Conservation (phyloP, 1,140 invertebrate species). For the Ostrea edulis region DNA sequence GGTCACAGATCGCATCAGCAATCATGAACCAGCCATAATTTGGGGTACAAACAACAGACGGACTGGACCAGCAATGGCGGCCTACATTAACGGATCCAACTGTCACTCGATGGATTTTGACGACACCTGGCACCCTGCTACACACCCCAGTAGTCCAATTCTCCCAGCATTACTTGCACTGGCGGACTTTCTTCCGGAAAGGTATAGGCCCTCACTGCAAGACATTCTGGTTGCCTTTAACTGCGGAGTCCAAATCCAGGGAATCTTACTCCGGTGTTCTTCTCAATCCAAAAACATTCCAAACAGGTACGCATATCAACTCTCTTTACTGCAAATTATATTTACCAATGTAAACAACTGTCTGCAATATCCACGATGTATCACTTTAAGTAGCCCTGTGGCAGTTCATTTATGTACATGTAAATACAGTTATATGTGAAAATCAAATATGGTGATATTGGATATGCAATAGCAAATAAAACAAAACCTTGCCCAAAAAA, state of each 20-base stretch:
- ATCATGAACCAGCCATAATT: conserved; percentile 44
- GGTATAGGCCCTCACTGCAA: conserved; percentile 50
- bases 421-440: no score
- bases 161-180: conserved; percentile 70
- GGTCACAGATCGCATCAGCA: conserved; percentile 3
- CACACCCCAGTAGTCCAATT: conserved; percentile 71
- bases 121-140: conserved; percentile 73
- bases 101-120: conserved; percentile 74
- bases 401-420: no score
- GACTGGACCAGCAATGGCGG: conserved; percentile 61
- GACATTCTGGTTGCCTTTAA: conserved; percentile 72
- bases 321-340: no score
- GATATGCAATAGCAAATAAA: no score
- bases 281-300: conserved; percentile 66
- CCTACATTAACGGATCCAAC: conserved; percentile 69
- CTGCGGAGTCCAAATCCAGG: conserved; percentile 71
- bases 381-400: no score
- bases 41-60: conserved; percentile 66
- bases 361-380: no score
- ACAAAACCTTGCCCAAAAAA: no score
- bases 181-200: conserved; percentile 60
- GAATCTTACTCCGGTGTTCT: conserved; percentile 66
- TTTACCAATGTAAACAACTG: no score
- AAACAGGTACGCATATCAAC: conserved; percentile 65
- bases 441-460: no score